Evolutionary conservation across 2,113 vertebrate species (phyloP).

Genomic region (Petrocephalus zakoni): DNA sequence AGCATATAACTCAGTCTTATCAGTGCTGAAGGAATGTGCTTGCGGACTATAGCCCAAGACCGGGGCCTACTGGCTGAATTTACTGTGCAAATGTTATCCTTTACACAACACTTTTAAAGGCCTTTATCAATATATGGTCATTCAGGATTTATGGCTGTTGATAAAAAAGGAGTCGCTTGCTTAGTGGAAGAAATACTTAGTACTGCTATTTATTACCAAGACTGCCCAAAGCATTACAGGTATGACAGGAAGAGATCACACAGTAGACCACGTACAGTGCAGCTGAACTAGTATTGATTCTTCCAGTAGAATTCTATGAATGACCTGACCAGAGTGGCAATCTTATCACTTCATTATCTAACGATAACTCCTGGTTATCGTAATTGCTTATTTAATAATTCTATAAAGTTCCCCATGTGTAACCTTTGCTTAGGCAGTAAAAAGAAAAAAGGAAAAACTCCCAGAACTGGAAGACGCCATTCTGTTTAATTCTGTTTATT

Average conservation of each 20-base stretch:
- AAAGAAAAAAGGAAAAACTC: slow-evolving; percentile 3
- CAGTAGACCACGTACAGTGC: not conserved
- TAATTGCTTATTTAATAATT: slow-evolving; percentile 83
- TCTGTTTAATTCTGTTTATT: not conserved
- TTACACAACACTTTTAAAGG: slow-evolving; percentile 92
- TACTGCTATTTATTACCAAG: not conserved
- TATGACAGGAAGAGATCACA: not conserved
- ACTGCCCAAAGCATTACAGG: not conserved
- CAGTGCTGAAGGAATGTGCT: not conserved
- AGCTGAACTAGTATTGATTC: not conserved
- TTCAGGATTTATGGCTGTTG: slow-evolving; percentile 96
- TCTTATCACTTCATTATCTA: slow-evolving; percentile 69
- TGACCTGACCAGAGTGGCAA: slow-evolving; percentile 24
- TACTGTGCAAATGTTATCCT: slow-evolving; percentile 79
- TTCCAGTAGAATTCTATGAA: not conserved
- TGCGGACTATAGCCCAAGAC: slow-evolving; percentile 29
- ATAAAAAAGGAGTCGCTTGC: slow-evolving; percentile 79
- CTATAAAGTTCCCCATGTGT: slow-evolving; percentile 56
- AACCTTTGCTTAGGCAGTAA: slow-evolving; percentile 62
- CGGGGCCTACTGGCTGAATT: slow-evolving; percentile 57
- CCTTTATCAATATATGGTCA: slow-evolving; percentile 94
- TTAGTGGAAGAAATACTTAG: slow-evolving; percentile 32
- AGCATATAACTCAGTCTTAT: not conserved
- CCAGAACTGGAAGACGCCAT: not conserved
- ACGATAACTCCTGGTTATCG: slow-evolving; percentile 66